Conservation (phyloP, 1,140 invertebrate genomes). For the Neomicropteryx cornuta region DNA sequence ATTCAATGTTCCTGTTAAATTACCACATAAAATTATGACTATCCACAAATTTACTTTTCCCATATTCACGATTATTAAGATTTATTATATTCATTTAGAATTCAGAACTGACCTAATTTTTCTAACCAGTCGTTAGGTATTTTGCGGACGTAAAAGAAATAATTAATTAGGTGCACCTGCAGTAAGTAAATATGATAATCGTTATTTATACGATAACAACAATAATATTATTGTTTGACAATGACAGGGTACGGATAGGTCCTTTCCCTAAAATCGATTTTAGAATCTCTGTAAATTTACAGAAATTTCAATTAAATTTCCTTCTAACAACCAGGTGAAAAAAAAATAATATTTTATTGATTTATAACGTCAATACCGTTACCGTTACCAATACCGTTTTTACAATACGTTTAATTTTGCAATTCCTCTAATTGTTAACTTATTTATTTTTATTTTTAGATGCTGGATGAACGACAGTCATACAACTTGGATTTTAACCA, state of each 20-base stretch:
- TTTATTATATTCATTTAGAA: neutral
- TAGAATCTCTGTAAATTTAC: neutral
- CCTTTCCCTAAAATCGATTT: too few relatives aligned
- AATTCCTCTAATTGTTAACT: slow-evolving; percentile 1
- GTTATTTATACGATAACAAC: too few relatives aligned
- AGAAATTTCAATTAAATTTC: neutral
- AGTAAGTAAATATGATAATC: too few relatives aligned
- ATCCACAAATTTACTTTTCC: neutral
- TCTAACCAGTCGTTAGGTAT: too few relatives aligned
- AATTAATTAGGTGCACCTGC: too few relatives aligned
- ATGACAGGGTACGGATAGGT: too few relatives aligned
- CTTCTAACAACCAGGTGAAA: neutral
- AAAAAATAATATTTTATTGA: neutral
- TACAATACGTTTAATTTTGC: neutral
- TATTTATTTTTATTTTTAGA: slow-evolving; percentile 36
- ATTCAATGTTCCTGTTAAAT: neutral
- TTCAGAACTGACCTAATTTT: too few relatives aligned
- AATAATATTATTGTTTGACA: too few relatives aligned
- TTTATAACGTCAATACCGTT: slow-evolving; percentile 1
- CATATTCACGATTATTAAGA: neutral
- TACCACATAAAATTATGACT: neutral
- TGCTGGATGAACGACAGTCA: slow-evolving; percentile 71
- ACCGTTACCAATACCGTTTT: neutral
- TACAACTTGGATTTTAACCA: slow-evolving; percentile 55
- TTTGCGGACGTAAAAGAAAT: too few relatives aligned